Evolutionary conservation across 2,113 vertebrate species (phyloP).

Genomic region (Cyprinodon brontotheroides): DNA sequence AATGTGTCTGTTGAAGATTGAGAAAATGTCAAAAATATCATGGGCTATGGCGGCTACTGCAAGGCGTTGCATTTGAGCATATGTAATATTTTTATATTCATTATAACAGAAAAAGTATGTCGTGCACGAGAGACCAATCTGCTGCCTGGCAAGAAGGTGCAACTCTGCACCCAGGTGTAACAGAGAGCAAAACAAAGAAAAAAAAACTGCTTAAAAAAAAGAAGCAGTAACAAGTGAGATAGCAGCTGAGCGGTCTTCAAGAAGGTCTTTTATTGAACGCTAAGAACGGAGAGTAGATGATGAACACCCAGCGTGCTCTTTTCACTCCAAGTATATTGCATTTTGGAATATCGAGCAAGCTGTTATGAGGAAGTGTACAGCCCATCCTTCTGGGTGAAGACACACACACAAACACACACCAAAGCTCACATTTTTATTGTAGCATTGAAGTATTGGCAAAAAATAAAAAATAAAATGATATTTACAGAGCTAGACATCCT

Average conservation of each 20-base stretch:
- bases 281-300: slow-evolving; percentile 58
- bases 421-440: slow-evolving; percentile 24
- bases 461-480: slow-evolving; percentile 46
- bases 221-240: slow-evolving; percentile 11
- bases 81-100: slow-evolving; percentile 23
- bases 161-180: slow-evolving; percentile 4
- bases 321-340: slow-evolving; percentile 73
- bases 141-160: slow-evolving; percentile 1
- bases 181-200: slow-evolving; percentile 5
- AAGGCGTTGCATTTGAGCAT: neutral
- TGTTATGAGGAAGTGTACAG: slow-evolving; percentile 61
- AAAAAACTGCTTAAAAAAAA: slow-evolving; percentile 21
- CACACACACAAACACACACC: neutral
- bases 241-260: slow-evolving; percentile 45
- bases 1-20: neutral
- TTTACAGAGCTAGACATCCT: slow-evolving; percentile 31
- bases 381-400: slow-evolving; percentile 16
- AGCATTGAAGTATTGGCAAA: slow-evolving; percentile 37
- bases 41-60: neutral
- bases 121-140: slow-evolving; percentile 34
- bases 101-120: slow-evolving; percentile 39
- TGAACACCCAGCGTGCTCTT: slow-evolving; percentile 66
- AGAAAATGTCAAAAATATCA: neutral
- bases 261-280: slow-evolving; percentile 65
- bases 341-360: slow-evolving; percentile 72